Conservation (phyloP, 2,888 invertebrate species). For the Ischnura elegans region DNA sequence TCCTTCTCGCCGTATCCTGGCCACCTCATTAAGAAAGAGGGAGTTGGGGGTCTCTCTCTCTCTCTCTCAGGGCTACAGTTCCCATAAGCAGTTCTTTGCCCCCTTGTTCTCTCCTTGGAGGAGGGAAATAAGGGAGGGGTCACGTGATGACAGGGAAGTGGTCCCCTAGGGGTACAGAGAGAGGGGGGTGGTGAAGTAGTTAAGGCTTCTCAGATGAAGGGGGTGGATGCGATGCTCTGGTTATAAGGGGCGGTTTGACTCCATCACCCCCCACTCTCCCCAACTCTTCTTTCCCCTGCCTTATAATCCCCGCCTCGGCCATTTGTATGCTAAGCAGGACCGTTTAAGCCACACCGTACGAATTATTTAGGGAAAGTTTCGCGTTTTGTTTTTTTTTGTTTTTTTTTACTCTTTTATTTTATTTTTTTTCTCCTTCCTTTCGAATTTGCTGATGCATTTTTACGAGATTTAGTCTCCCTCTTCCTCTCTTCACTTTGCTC, state of each 20-base stretch:
- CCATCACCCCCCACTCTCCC: background rate
- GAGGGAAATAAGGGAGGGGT: background rate
- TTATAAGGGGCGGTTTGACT: background rate
- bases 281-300: too few species aligned
- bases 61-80: background rate
- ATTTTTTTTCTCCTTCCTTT: background rate
- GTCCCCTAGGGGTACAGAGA: background rate
- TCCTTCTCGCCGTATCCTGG: background rate
- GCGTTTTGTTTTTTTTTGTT: background rate
- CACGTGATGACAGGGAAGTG: background rate
- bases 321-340: constrained; percentile 17
- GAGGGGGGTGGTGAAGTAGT: background rate
- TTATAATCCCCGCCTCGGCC: background rate
- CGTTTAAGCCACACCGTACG: background rate
- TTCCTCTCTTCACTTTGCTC: background rate
- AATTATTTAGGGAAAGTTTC: background rate
- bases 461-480: background rate
- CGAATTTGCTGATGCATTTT: constrained; percentile 2
- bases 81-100: background rate
- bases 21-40: background rate
- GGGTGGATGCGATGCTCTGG: background rate
- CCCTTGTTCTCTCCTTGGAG: background rate
- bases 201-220: background rate
- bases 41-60: too few species aligned
- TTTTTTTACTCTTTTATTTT: too few species aligned